Base-by-base conservation (phyloP, 2,888 invertebrate species). In the Drosophila gaucha region DNA sequence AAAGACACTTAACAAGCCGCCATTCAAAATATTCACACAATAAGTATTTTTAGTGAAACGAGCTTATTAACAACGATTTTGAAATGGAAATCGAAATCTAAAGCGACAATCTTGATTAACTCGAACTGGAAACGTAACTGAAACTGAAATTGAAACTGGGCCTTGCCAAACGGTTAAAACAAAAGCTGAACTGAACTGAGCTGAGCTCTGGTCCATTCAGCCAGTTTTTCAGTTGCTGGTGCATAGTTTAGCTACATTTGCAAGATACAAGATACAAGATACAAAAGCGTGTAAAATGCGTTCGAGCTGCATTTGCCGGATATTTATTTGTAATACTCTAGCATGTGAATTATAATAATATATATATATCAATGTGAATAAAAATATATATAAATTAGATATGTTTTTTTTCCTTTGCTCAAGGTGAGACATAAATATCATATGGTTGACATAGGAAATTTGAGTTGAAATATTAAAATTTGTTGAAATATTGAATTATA, bases 101-200 rank as follows among this genome's bases (percentile, higher is more conserved):
- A 67, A 80, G 68, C 85, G 80, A 77, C 83, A 79, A 86, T 80
- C 86, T 77, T 55, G 67, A 78, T 74, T 64, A 54, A 60, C 57
- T 49, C 24, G 33, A 54, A 69, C 46, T 64, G 44, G 6, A 66
- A 60, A 59, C 46, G 47, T 28, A 64, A 59, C 51, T 71, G 55
- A 43, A 58, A 62, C 59, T 52, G 41, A 24, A 58, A 59, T 38
- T 51, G 57, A 44, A 30, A 68, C 54, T 62, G 50, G 47, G 63
- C 39, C 63, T 59, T 39, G 59, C 22, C 54, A 36, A 55, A 38
- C 18, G 35, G 54, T 38, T 52, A 35, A 64, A 47, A 63, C 64
- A 78, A 72, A 74, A 59, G 74, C 68, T 28, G n/a, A 22, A 22
- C 39, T 39, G 14, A n/a, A 1, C 14, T 26, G 16, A 28, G 52